A percentile compares a stretch with the other conserved stretches of the same genome.
Conservation (phyloP, 2,113 vertebrate species). For the Halichoerus grypus region DNA sequence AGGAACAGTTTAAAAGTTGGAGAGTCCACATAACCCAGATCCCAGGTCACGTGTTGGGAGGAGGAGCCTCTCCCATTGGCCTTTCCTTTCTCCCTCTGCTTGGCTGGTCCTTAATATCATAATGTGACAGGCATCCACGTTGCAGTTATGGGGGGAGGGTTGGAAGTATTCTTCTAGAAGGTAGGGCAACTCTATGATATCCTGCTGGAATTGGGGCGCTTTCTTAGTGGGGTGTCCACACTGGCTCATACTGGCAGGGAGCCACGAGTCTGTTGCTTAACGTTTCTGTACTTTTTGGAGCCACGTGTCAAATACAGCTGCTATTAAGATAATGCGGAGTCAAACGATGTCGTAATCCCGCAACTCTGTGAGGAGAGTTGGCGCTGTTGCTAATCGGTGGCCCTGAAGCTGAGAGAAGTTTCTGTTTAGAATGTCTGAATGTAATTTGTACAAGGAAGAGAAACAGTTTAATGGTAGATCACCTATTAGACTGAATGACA, state of each 20-base stretch:
- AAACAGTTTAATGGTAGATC: not conserved
- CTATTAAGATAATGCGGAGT: not conserved
- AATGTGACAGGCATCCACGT: not conserved
- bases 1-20: not conserved
- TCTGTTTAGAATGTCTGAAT: not conserved
- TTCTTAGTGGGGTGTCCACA: too few relatives aligned
- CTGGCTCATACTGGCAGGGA: not conserved
- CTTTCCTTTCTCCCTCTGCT: not conserved
- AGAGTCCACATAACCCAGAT: not conserved
- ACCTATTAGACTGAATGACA: not conserved
- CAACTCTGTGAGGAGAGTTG: rapidly evolving
- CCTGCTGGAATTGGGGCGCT: not conserved
- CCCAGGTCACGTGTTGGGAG: too few relatives aligned
- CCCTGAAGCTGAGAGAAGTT: not conserved
- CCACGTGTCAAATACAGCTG: not conserved
- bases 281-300: too few relatives aligned
- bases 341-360: too few relatives aligned
- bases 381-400: not conserved
- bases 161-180: not conserved
- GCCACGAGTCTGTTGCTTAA: not conserved
- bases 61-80: not conserved
- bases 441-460: not conserved
- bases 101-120: not conserved
- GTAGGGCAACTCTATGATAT: not conserved
- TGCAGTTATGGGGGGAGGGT: not conserved